Base-by-base conservation (phyloP, 2,888 invertebrate species). In the Vanessa cardui region DNA sequence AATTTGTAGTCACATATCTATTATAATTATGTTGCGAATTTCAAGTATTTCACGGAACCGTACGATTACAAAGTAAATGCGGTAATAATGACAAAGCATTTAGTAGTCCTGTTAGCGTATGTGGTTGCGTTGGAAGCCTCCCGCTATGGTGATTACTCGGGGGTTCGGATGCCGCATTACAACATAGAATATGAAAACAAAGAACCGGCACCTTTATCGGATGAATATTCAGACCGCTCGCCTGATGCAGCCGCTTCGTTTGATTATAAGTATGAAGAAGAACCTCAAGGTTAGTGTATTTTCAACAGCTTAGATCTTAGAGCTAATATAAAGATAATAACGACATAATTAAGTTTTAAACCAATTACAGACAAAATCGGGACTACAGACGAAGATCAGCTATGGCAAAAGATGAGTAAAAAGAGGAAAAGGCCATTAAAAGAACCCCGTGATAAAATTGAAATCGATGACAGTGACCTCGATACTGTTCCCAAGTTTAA, bases 181-280 rank as follows among this genome's bases (percentile, higher is more conserved):
- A 77, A 74, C 39, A 74, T 72, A 59, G 85, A 83, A 26, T 85
- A 87, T 70, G 85, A 84, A 16, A 74, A 71, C 15, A 75, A 72
- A 1, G 76, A 69, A 54, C 65, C 63, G 21, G 74, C 60, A 16
- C 66, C 60, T 45, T 73, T 74, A 12, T 15, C 64, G 6, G 84
- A 84, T 8, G 88, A 88, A 63, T 88, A 89, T 71, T 80, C 75
- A 50, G 85, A 83, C 7, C 85, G 79, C 62, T 79, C 87, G 56
- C 84, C 80, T 5, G 88, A 86, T 62, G 81, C 81, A 20, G 77
- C 85, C 39, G 82, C 85, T 21, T 74, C 82, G n/a, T 79, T 82
- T 39, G 89, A 90, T 76, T 90, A 90, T 74, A 87, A 86, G 73
- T 86, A 84, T 72, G 85, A 86, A 47, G 88, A 88, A 58, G 82